phyloP scores from a whole-genome alignment of 2,888 invertebrate genomes.

The Polyommatus iphigenia region DNA sequence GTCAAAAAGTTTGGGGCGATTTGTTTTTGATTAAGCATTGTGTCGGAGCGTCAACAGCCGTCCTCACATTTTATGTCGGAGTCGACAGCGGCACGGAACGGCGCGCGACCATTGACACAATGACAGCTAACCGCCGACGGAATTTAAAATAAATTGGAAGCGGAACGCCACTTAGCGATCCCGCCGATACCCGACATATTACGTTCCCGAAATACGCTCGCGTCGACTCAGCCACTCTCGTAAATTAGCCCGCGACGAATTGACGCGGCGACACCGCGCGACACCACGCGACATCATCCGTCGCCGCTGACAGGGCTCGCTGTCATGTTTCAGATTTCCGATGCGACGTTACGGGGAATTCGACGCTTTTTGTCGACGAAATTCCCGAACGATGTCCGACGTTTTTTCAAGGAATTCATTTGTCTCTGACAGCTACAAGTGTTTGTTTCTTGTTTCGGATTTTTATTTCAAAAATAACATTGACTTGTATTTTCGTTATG shows the following conservation, averaged over 20 bases:
- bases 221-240: constrained; percentile 40
- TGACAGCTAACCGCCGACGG: constrained; percentile 25
- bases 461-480: not conserved
- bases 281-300: constrained; percentile 47
- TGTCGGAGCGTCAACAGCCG: not conserved
- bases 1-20: not conserved
- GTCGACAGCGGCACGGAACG: not conserved
- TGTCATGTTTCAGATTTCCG: constrained; percentile 40
- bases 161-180: constrained; percentile 34
- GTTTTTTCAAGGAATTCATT: not conserved
- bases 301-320: constrained; percentile 52
- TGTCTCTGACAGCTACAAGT: constrained; percentile 18
- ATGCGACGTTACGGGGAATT: constrained; percentile 13
- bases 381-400: not conserved
- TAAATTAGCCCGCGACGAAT: constrained; percentile 48
- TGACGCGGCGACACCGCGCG: constrained; percentile 47
- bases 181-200: constrained; percentile 42
- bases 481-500: not conserved
- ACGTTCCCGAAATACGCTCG: constrained; percentile 46
- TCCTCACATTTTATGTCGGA: not conserved
- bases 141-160: constrained; percentile 31
- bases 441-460: not conserved
- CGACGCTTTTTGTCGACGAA: not conserved
- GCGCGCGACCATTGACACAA: constrained; percentile 17
- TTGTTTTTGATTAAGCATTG: not conserved